These are phyloP conservation scores for Dermochelys coriacea DNA, from an alignment of 2,797 vertebrate genomes.

Conservation along the genomic window DNA sequence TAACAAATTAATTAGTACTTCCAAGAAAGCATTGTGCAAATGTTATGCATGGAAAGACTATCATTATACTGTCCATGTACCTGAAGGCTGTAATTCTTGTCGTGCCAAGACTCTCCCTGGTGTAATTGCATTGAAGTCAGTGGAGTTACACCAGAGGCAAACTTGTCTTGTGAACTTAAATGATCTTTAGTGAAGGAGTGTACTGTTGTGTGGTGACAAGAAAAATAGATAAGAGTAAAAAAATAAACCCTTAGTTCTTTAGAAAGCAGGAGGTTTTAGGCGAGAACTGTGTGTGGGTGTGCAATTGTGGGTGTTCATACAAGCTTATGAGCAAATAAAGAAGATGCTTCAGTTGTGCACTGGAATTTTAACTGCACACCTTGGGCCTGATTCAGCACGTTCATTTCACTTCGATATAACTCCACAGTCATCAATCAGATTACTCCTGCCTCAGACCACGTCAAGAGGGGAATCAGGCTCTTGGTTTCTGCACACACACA, in stretches of 20 bases:
- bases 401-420: background rate
- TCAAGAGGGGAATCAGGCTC: background rate
- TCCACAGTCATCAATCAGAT: no score
- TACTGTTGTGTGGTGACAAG: background rate
- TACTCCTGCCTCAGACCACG: background rate
- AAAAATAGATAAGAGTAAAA: background rate
- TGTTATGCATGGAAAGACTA: slow-evolving; percentile 62
- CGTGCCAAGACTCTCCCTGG: background rate
- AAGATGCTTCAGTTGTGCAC: background rate
- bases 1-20: slow-evolving; percentile 73
- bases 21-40: slow-evolving; percentile 78
- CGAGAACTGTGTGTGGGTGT: background rate
- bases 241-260: background rate
- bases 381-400: background rate
- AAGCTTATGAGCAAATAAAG: background rate
- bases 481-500: background rate
- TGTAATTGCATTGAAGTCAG: background rate
- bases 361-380: background rate
- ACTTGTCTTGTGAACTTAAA: slow-evolving; percentile 10
- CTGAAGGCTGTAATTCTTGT: slow-evolving; percentile 55
- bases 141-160: background rate
- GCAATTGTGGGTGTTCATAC: background rate
- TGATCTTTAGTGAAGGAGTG: slow-evolving; percentile 34
- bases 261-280: background rate
- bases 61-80: slow-evolving; percentile 58